These are phyloP conservation scores for Drosophila kanapiae DNA, from an alignment of 1,140 invertebrate species.

Conservation along the genomic window DNA sequence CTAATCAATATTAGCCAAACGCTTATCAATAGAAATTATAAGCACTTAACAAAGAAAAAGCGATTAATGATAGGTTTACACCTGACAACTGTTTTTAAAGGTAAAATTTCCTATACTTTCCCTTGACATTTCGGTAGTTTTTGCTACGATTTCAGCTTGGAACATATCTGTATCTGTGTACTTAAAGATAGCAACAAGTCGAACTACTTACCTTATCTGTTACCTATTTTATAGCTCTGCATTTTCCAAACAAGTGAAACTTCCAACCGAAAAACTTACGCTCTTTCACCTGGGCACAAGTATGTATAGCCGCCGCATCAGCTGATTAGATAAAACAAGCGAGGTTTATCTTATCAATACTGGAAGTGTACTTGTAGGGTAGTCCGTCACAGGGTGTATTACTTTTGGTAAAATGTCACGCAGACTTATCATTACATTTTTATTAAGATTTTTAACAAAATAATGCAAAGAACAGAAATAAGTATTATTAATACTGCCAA, in stretches of 20 bases:
- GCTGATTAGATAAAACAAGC: slow-evolving; percentile 55
- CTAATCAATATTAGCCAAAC: background rate
- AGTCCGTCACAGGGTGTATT: background rate
- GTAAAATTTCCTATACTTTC: background rate
- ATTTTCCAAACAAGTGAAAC: slow-evolving; percentile 26
- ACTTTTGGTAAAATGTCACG: background rate
- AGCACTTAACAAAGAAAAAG: background rate
- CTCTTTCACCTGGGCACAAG: slow-evolving; percentile 15
- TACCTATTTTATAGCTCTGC: slow-evolving; percentile 7
- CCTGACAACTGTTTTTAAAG: no score
- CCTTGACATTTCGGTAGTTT: background rate
- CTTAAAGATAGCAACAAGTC: background rate
- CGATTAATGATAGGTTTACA: background rate
- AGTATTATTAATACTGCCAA: no score
- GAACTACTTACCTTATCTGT: background rate
- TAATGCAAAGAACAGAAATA: no score
- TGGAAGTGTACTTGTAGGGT: slow-evolving; percentile 40
- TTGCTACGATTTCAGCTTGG: background rate
- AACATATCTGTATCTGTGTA: background rate
- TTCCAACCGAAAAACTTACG: background rate
- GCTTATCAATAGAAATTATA: slow-evolving; percentile 8
- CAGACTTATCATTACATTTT: no score
- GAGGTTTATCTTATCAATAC: slow-evolving; percentile 61
- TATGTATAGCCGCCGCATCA: slow-evolving; percentile 22
- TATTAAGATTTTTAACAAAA: no score